These are phyloP conservation scores for Taphrorychus bicolor DNA, from an alignment of 2,888 invertebrate genomes.

Conservation along the genomic window DNA sequence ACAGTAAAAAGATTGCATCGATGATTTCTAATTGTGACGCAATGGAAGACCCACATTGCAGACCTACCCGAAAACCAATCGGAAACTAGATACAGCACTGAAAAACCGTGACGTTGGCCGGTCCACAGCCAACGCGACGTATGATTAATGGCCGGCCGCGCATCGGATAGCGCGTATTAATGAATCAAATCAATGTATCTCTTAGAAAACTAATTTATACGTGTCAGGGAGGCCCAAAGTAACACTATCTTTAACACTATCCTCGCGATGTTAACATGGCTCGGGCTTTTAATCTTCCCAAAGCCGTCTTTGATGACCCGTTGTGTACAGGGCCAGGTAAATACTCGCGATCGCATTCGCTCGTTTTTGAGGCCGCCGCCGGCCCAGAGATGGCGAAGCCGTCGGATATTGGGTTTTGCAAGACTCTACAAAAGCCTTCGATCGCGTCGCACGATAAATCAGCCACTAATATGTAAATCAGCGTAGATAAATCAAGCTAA, in stretches of 20 bases:
- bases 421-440: no score
- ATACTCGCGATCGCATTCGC: neutral
- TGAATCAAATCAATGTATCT: constrained; percentile 44
- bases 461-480: constrained; percentile 21
- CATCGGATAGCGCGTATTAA: constrained; percentile 38
- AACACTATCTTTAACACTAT: constrained; percentile 47
- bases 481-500: constrained; percentile 28
- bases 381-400: neutral
- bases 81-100: neutral
- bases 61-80: no score
- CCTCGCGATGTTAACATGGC: constrained; percentile 45
- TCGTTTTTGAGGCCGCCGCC: no score
- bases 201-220: constrained; percentile 45
- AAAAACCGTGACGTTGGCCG: neutral
- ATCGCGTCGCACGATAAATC: neutral
- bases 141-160: constrained; percentile 26
- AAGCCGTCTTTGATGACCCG: neutral
- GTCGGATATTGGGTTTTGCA: no score
- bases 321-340: neutral
- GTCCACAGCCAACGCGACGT: constrained; percentile 13
- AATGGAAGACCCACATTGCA: no score
- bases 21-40: no score
- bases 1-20: no score
- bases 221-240: constrained; percentile 44
- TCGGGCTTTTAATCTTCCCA: constrained; percentile 37